Percentiles rank a stretch among this genome's conserved stretches.
Conservation (phyloP, 2,113 vertebrate species). For the Mustela lutreola region DNA sequence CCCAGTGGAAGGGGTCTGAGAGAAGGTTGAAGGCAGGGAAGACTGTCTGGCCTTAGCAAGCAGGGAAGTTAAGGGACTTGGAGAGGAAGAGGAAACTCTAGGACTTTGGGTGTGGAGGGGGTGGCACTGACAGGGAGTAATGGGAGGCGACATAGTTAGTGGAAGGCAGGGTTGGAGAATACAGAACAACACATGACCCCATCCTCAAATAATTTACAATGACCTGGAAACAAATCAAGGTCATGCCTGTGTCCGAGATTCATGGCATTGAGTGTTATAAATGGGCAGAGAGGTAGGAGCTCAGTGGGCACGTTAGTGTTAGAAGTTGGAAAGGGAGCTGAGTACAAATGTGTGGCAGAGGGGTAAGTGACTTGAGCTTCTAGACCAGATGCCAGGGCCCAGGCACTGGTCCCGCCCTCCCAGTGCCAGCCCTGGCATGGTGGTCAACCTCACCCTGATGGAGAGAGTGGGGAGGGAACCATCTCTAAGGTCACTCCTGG, state of each 20-base stretch:
- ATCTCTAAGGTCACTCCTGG: not conserved
- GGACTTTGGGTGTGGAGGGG: not conserved
- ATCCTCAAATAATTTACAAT: not conserved
- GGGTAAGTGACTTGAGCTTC: not conserved
- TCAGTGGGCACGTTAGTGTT: not conserved
- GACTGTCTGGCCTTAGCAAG: not conserved
- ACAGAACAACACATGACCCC: not conserved
- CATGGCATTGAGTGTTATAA: not conserved
- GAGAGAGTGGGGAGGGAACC: rapidly evolving
- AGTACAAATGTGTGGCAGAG: not conserved
- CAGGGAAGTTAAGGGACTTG: not conserved
- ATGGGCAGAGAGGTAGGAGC: not conserved
- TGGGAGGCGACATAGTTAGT: not conserved
- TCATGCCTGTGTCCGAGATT: not conserved
- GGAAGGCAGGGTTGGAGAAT: not conserved
- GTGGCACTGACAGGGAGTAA: not conserved
- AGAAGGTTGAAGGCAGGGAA: not conserved
- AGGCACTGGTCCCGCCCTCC: not conserved
- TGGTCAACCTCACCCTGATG: not conserved
- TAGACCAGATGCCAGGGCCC: not conserved
- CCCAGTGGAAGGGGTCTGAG: not conserved
- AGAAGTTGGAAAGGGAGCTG: not conserved
- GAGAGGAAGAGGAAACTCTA: not conserved
- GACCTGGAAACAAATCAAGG: not conserved
- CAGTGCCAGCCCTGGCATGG: not conserved